These are phyloP conservation scores for Hydrocynus forskahlii DNA, from an alignment of 2,797 vertebrate species.

Conservation along the genomic window DNA sequence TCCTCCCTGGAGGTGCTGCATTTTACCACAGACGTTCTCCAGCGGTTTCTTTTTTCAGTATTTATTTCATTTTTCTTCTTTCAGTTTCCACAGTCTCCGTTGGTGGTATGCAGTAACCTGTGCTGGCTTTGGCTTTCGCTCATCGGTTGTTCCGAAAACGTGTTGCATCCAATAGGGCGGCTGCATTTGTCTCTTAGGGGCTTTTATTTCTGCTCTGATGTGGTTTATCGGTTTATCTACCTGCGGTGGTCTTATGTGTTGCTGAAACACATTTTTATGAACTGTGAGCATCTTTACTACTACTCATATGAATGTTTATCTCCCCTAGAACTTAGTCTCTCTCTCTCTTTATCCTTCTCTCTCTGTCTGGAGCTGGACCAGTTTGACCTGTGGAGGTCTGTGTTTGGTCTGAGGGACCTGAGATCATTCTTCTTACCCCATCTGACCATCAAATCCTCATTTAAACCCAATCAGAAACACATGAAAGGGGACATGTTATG, in stretches of 20 bases:
- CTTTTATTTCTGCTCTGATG: slow-evolving; percentile 48
- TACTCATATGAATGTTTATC: slow-evolving; percentile 57
- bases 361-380: background rate
- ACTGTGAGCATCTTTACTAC: slow-evolving; percentile 60
- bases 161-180: slow-evolving; percentile 44
- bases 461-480: background rate
- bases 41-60: slow-evolving; percentile 74
- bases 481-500: too few relatives aligned
- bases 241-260: slow-evolving; percentile 68
- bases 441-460: background rate
- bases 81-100: background rate
- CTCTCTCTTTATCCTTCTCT: slow-evolving; percentile 47
- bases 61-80: slow-evolving; percentile 80
- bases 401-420: too few relatives aligned
- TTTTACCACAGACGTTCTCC: slow-evolving; percentile 72
- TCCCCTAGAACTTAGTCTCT: slow-evolving; percentile 12
- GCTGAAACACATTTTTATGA: slow-evolving; percentile 62
- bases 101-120: slow-evolving; percentile 52
- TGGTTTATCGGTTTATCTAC: slow-evolving; percentile 52
- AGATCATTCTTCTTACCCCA: too few relatives aligned
- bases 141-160: slow-evolving; percentile 25
- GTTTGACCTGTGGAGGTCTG: background rate
- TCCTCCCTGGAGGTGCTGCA: slow-evolving; percentile 73
- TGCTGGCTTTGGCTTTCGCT: slow-evolving; percentile 32
- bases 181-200: slow-evolving; percentile 2